Evolutionary conservation across 1,140 invertebrate genomes (phyloP).

Genomic region (Conus ventricosus): DNA sequence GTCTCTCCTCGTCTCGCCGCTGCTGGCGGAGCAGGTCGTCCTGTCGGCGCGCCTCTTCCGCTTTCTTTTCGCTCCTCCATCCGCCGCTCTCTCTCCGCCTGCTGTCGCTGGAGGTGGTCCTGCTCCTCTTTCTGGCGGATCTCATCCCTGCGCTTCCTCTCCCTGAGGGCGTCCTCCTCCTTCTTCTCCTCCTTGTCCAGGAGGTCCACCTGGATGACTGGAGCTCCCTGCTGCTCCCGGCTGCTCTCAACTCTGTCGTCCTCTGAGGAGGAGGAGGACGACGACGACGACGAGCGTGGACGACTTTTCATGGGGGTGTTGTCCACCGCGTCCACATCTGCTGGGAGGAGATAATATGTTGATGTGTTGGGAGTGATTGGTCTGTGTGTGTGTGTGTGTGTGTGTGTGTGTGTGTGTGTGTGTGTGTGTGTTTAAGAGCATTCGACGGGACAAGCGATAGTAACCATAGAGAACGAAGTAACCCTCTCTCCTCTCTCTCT

Average conservation of each 20-base stretch:
- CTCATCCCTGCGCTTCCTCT: neutral
- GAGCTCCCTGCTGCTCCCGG: neutral
- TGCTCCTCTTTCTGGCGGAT: neutral
- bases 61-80: conserved; percentile 7
- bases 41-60: conserved; percentile 22
- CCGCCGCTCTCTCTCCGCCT: neutral
- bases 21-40: conserved; percentile 25
- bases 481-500: too few relatives aligned
- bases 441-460: too few relatives aligned
- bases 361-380: neutral
- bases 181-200: conserved; percentile 16
- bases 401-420: conserved; percentile 21
- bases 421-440: neutral
- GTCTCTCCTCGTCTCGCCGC: conserved; percentile 22
- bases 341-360: neutral
- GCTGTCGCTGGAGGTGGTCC: conserved; percentile 2
- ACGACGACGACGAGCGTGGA: neutral
- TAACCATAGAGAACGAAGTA: too few relatives aligned
- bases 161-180: neutral
- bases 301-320: neutral
- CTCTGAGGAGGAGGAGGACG: neutral
- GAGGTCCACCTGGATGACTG: conserved; percentile 3
- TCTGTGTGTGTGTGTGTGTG: neutral
- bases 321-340: conserved; percentile 27
- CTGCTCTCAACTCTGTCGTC: neutral